These are phyloP conservation scores for Heteromyza rotundicornis DNA, from an alignment of 2,888 invertebrate genomes.

Conservation along the genomic window DNA sequence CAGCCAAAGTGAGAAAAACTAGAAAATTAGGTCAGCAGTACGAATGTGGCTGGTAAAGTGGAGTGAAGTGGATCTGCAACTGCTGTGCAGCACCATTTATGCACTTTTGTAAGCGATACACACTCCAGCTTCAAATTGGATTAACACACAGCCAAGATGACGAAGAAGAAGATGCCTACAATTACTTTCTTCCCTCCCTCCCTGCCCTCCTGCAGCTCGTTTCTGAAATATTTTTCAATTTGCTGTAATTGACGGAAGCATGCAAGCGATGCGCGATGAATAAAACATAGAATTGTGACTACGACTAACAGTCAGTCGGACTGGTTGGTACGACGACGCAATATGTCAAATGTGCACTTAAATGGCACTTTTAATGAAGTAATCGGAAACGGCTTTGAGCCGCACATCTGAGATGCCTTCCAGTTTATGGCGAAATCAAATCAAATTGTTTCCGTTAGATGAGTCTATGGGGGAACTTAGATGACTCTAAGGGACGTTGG, in stretches of 20 bases:
- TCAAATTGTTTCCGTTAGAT: too few species aligned
- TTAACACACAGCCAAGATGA: slow-evolving; percentile 6
- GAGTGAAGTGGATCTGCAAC: background rate
- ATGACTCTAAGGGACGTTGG: too few species aligned
- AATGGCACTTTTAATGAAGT: slow-evolving; percentile 52
- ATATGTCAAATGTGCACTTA: slow-evolving; percentile 37
- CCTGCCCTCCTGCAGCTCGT: background rate
- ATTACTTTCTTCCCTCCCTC: too few species aligned
- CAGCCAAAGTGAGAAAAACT: background rate
- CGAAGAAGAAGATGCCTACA: too few species aligned
- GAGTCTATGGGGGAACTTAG: too few species aligned
- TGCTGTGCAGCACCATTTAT: background rate
- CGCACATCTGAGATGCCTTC: slow-evolving; percentile 37
- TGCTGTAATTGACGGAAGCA: slow-evolving; percentile 10
- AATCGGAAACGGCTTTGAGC: slow-evolving; percentile 28
- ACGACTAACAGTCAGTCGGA: too few species aligned
- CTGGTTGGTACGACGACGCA: background rate
- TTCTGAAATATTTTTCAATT: background rate
- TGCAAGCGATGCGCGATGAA: background rate
- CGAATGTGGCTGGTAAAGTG: slow-evolving; percentile 7
- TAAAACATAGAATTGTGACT: too few species aligned
- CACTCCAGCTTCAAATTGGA: slow-evolving; percentile 6
- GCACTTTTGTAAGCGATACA: background rate
- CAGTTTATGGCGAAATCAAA: background rate
- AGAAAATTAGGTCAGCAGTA: slow-evolving; percentile 22